Conservation (phyloP, 2,888 invertebrate genomes). For the Epsilonema sp. region DNA sequence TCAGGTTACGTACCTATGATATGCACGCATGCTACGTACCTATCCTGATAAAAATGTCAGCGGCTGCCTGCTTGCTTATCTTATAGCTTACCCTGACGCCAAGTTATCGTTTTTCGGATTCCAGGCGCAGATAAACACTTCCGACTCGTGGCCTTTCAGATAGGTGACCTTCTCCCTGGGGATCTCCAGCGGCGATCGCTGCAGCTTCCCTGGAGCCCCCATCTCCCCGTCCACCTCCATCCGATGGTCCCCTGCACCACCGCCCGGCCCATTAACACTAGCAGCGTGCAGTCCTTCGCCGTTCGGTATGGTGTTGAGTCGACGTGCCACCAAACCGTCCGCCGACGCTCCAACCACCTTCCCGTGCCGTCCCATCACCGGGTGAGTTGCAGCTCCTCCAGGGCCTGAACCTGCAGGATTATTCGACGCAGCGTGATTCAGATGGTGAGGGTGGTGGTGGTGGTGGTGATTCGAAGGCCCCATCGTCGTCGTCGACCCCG, state of each 20-base stretch:
- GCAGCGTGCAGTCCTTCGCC: not conserved
- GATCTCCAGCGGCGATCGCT: slow-evolving; percentile 44
- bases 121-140: slow-evolving; percentile 99
- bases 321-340: too few relatives aligned
- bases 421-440: not conserved
- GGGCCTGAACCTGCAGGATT: not conserved
- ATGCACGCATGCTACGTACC: too few relatives aligned
- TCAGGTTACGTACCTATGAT: too few relatives aligned
- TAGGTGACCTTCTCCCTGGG: slow-evolving; percentile 84
- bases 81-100: slow-evolving; percentile 57
- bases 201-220: not conserved
- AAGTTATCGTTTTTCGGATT: slow-evolving; percentile 90
- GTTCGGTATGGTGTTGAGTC: not conserved
- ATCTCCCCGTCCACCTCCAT: not conserved
- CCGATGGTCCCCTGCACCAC: not conserved
- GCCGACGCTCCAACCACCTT: too few relatives aligned
- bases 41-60: too few relatives aligned
- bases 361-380: not conserved
- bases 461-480: not conserved
- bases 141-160: slow-evolving; percentile 83
- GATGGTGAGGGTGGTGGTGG: not conserved
- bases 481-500: not conserved
- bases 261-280: not conserved
- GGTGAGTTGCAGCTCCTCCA: not conserved
- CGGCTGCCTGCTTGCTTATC: too few relatives aligned